Percentiles rank a stretch among this genome's conserved stretches.
phyloP scores from a whole-genome alignment of 2,113 vertebrate species.

The Oophaga pumilio region DNA sequence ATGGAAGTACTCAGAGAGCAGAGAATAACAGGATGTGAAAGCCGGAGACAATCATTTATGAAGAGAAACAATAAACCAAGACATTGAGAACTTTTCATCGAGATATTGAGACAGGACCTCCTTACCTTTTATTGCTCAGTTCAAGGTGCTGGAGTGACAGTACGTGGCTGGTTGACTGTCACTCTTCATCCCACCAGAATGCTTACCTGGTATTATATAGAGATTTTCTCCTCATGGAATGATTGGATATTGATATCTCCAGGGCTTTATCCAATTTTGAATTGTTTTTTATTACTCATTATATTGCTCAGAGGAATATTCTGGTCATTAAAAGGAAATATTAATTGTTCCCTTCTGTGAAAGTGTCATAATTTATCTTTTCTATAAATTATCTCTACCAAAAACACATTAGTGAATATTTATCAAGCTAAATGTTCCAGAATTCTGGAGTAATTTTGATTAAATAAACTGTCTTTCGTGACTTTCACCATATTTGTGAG shows the following conservation, averaged over 20 bases:
- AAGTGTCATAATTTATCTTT: background rate
- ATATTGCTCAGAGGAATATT: conserved; percentile 1
- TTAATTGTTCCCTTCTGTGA: background rate
- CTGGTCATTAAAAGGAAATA: background rate
- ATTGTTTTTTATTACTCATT: background rate
- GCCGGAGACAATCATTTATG: too few relatives aligned
- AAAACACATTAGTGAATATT: too few relatives aligned
- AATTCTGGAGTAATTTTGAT: too few relatives aligned
- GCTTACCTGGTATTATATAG: background rate
- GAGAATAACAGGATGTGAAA: background rate
- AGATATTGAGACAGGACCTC: background rate
- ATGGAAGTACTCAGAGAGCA: background rate
- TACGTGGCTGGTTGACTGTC: background rate
- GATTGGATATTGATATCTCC: background rate
- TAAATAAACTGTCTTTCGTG: too few relatives aligned
- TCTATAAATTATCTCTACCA: background rate
- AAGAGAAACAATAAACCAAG: too few relatives aligned
- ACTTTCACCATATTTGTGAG: too few relatives aligned
- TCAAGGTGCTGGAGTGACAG: conserved; percentile 2
- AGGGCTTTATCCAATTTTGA: background rate
- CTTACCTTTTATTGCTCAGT: background rate
- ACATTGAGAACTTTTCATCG: too few relatives aligned
- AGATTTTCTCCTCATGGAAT: background rate
- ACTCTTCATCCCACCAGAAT: background rate
- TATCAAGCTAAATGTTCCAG: too few relatives aligned